Evolutionary conservation across 1,140 invertebrate species (phyloP), one percentile per base, ranked within the genome.

Genomic region (Goniozus legneri): DNA sequence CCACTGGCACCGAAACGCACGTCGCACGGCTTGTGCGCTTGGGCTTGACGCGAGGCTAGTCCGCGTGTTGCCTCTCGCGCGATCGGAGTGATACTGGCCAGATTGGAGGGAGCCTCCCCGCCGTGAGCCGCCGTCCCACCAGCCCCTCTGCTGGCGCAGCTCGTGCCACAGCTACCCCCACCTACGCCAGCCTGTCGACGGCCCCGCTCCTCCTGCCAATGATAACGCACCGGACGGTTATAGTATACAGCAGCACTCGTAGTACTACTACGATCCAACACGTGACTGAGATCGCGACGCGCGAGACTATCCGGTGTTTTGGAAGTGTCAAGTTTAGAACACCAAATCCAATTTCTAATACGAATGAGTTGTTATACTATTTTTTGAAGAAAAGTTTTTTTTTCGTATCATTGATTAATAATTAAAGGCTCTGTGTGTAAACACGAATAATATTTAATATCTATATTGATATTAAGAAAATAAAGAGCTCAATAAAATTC

Each of bases 31-130:
- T 58, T 62, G 15, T 58, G 16, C 58, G 58, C 31, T 56, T 52
- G 27, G 45, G 49, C 24, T 2, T 20, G 15, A 14, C 48, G 52
- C 36, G 52, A 39, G 24, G 52, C 37, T 14, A 27, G n/a, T 19
- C 36, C 51, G 7, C 68, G 64, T 71, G 60, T 65, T 66, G 57
- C 54, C 61, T 75, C 71, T 65, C 69, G 72, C 68, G 71, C 66
- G 58, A 54, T 64, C 60, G 70, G 69, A 69, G 73, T 71, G 67
- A 71, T 65, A 75, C 73, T 73, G 67, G 65, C 56, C 50, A 67
- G 64, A 67, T 71, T 69, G 65, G 66, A 62, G 62, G 62, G 59
- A 62, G 69, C 61, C 62, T 69, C 70, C 47, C 54, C 55, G 51
- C 60, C 60, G 53, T 63, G 64, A 58, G 60, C 64, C 50, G 49